phyloP scores from a whole-genome alignment of 64 coral and sea anemone genomes.

The Montipora efflorescens region DNA sequence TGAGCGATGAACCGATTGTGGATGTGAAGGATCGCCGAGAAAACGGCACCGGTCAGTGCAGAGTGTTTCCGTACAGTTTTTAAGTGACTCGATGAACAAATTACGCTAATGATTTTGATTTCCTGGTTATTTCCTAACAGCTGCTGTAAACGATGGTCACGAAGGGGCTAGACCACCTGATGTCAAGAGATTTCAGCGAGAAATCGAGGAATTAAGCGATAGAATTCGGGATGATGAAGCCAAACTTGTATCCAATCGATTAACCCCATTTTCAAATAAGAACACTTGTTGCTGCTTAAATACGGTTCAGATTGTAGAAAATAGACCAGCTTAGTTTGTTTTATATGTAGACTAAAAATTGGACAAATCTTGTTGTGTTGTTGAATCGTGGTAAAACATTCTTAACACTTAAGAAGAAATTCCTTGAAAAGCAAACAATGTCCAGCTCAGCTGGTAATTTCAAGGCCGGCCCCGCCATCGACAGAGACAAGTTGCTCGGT shows the following conservation, averaged over 20 bases:
- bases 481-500: slow-evolving; percentile 48
- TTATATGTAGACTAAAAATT: neutral
- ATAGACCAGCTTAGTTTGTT: neutral
- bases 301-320: neutral
- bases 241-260: slow-evolving; percentile 57
- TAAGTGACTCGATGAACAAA: neutral
- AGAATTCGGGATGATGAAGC: slow-evolving; percentile 54
- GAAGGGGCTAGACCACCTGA: slow-evolving; percentile 57
- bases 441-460: neutral
- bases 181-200: slow-evolving; percentile 35
- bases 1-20: slow-evolving; percentile 10
- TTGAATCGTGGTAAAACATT: neutral
- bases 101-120: neutral
- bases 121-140: slow-evolving; percentile 17
- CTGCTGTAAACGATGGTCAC: neutral
- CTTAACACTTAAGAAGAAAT: slow-evolving; percentile 11
- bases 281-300: slow-evolving; percentile 21
- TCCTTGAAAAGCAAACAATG: slow-evolving; percentile 3
- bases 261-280: neutral
- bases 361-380: neutral
- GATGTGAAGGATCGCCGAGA: neutral
- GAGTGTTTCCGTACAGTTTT: neutral
- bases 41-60: neutral
- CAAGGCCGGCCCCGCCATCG: neutral
- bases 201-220: slow-evolving; percentile 31